Evolutionary conservation across 2,113 vertebrate species (phyloP).

Genomic region (Ovibos moschatus): DNA sequence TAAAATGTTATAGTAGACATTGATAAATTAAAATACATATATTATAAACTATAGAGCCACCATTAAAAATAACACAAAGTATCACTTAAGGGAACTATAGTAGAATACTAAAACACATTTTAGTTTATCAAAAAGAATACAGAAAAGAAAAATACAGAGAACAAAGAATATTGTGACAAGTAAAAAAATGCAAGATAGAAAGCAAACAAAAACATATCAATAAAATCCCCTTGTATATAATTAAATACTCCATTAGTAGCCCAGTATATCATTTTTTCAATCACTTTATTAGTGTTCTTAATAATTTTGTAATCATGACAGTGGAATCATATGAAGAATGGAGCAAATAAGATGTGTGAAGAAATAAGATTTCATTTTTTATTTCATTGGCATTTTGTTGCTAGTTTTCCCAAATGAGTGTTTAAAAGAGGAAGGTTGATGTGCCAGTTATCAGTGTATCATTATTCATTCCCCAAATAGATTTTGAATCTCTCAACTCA

Average conservation of each 20-base stretch:
- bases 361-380: constrained; percentile 3
- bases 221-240: neutral
- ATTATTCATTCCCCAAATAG: constrained; percentile 51
- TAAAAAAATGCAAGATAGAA: neutral
- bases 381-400: neutral
- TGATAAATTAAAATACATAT: neutral
- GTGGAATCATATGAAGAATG: neutral
- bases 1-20: neutral
- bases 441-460: constrained; percentile 46
- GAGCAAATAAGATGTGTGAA: neutral
- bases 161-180: neutral
- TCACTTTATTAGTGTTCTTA: neutral
- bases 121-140: neutral
- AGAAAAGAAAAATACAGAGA: neutral
- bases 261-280: neutral
- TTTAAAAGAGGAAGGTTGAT: constrained; percentile 47
- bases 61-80: neutral
- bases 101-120: neutral
- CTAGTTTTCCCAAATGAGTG: neutral
- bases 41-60: neutral
- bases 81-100: neutral
- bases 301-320: neutral
- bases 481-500: constrained; percentile 38
- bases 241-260: too few species aligned
- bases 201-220: neutral